These are phyloP conservation scores for Pectinophora gossypiella DNA, from an alignment of 1,140 invertebrate species.

Conservation along the genomic window DNA sequence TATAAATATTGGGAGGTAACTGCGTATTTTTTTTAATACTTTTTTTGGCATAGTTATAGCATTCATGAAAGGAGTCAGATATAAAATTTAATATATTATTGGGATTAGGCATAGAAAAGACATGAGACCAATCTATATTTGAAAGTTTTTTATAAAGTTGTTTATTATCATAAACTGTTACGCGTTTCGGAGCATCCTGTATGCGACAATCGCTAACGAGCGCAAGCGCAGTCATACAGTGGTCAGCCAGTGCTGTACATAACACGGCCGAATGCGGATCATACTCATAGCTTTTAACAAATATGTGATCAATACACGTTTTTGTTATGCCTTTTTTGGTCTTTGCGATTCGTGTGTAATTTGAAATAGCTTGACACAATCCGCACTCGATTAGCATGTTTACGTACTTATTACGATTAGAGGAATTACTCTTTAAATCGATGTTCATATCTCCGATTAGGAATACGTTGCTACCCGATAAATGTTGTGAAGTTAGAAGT, in stretches of 20 bases:
- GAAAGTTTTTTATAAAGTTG: no score
- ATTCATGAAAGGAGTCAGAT: background rate
- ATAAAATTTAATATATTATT: background rate
- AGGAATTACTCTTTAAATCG: background rate
- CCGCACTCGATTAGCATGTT: background rate
- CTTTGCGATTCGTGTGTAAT: constrained; percentile 6
- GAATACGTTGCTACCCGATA: background rate
- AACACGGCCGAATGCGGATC: background rate
- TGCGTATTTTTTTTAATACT: no score
- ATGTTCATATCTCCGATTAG: constrained; percentile 7
- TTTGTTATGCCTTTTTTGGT: background rate
- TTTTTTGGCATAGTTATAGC: background rate
- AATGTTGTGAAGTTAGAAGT: background rate
- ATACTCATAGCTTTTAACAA: background rate
- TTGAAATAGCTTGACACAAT: background rate
- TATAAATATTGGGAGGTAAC: background rate
- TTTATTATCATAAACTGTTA: background rate
- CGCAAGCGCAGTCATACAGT: background rate
- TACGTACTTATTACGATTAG: background rate
- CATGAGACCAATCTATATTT: background rate
- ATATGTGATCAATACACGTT: constrained; percentile 9
- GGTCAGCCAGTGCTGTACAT: constrained; percentile 5
- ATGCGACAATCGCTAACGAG: background rate
- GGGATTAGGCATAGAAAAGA: background rate
- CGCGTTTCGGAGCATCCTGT: background rate